phyloP scores from a whole-genome alignment of 2,113 vertebrate genomes.

The Hemichromis elongatus region DNA sequence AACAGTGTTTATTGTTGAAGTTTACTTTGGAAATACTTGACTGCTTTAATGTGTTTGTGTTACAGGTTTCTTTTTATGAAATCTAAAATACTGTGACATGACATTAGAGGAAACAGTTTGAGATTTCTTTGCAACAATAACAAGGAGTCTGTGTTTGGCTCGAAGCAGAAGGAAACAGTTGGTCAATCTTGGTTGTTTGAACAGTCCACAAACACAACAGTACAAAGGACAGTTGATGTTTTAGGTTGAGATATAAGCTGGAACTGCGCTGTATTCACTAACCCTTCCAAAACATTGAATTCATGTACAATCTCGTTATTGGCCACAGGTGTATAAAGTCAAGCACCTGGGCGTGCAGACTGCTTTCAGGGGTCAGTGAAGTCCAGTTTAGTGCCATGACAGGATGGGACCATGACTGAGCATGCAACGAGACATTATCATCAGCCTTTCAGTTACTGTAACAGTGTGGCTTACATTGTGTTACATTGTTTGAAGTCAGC shows the following conservation, averaged over 20 bases:
- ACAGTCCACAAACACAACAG: too few species aligned
- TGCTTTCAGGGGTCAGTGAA: not conserved
- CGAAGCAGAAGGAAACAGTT: not conserved
- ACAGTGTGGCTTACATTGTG: not conserved
- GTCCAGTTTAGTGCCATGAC: not conserved
- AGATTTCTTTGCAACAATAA: not conserved
- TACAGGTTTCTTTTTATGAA: not conserved
- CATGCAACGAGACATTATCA: not conserved
- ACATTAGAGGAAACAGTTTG: rapidly evolving
- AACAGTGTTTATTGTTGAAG: not conserved
- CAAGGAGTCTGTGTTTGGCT: rapidly evolving
- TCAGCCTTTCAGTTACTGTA: not conserved
- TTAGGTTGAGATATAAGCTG: not conserved
- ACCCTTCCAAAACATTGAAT: not conserved
- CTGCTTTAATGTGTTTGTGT: not conserved
- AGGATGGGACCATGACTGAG: not conserved
- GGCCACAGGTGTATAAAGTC: not conserved
- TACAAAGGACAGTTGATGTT: not conserved
- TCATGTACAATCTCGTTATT: rapidly evolving
- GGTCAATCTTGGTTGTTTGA: not conserved
- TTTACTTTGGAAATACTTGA: not conserved
- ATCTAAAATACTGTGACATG: not conserved
- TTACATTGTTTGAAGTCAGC: not conserved
- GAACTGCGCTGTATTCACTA: not conserved
- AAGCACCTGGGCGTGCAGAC: not conserved